Evolutionary conservation across 2,797 vertebrate genomes (phyloP).

Genomic region (Distichodus sexfasciatus): DNA sequence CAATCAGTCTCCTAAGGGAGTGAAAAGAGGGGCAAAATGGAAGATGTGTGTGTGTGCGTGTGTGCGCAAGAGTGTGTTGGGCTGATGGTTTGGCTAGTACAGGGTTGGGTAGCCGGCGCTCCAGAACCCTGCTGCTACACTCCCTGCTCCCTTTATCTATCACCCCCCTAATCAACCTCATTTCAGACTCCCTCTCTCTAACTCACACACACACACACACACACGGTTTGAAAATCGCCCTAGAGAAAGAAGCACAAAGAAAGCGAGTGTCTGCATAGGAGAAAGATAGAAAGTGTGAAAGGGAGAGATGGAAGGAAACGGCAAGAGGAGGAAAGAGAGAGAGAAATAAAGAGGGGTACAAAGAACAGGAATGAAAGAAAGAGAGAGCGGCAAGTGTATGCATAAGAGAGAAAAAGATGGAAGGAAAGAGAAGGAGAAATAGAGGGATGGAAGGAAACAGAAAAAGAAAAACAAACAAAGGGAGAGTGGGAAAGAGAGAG

Average conservation of each 20-base stretch:
- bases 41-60: slow-evolving; percentile 1
- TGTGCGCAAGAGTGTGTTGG: not conserved
- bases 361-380: not conserved
- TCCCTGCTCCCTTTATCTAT: slow-evolving; percentile 38
- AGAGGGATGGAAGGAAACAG: too few species aligned
- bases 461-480: slow-evolving; percentile 15
- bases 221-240: not conserved
- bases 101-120: slow-evolving; percentile 5
- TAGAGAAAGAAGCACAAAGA: not conserved
- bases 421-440: too few species aligned
- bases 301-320: not conserved
- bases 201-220: not conserved
- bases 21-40: slow-evolving; percentile 14
- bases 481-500: not conserved
- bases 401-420: not conserved
- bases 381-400: slow-evolving; percentile 13
- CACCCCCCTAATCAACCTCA: slow-evolving; percentile 32
- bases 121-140: slow-evolving; percentile 32
- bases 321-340: not conserved
- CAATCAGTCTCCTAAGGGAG: slow-evolving; percentile 32
- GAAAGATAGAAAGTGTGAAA: not conserved
- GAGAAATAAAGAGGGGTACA: slow-evolving; percentile 3
- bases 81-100: slow-evolving; percentile 20
- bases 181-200: not conserved
- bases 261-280: not conserved